A percentile compares a stretch with the other conserved stretches of the same genome.
phyloP scores from a whole-genome alignment of 2,888 invertebrate genomes.

The Orchesella flavescens region DNA sequence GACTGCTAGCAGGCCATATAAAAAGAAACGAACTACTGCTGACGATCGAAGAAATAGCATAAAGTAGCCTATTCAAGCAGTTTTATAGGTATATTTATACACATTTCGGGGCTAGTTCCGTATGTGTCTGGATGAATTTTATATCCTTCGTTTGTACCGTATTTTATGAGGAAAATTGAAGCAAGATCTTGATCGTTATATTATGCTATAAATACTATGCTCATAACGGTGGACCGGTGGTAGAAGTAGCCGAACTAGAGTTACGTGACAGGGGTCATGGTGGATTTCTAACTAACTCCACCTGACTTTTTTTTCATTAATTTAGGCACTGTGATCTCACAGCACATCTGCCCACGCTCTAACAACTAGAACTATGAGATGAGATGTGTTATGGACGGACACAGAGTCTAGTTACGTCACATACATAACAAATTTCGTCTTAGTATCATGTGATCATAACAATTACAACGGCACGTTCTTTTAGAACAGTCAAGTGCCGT shows the following conservation, averaged over 20 bases:
- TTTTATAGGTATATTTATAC: not conserved
- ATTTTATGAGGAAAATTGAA: constrained; percentile 26
- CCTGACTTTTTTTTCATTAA: too few species aligned
- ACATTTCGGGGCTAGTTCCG: not conserved
- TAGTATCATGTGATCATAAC: too few species aligned
- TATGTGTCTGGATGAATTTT: not conserved
- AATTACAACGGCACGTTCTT: too few species aligned
- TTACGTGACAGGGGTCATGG: too few species aligned
- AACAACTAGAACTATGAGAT: too few species aligned
- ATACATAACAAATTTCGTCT: too few species aligned
- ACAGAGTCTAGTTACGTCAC: too few species aligned
- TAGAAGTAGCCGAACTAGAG: not conserved
- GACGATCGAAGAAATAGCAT: constrained; percentile 1
- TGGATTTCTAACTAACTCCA: too few species aligned
- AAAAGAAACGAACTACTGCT: not conserved
- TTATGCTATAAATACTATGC: constrained; percentile 15
- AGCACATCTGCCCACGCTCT: too few species aligned
- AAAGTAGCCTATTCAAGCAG: not conserved
- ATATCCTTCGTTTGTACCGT: constrained; percentile 24
- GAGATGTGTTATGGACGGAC: too few species aligned
- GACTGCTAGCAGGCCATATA: not conserved
- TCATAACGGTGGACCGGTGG: not conserved
- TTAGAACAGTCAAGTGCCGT: too few species aligned
- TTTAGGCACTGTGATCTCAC: too few species aligned
- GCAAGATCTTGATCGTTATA: constrained; percentile 45